phyloP scores from a whole-genome alignment of 2,888 invertebrate genomes.

The Capitulum mitella region DNA sequence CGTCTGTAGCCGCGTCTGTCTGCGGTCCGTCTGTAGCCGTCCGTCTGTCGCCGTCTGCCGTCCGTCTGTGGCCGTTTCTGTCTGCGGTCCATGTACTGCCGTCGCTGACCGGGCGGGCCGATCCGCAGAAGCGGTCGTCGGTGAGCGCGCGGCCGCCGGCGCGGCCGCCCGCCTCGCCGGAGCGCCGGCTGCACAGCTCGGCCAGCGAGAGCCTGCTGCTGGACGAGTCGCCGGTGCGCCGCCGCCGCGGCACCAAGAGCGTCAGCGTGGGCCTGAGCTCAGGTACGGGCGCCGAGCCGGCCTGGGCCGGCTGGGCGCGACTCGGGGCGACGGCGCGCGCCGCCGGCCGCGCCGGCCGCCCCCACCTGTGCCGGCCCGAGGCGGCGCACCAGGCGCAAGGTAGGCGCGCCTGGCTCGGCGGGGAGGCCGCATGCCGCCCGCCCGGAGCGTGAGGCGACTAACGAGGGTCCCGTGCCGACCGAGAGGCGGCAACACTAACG shows the following conservation, averaged over 20 bases:
- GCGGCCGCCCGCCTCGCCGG: neutral
- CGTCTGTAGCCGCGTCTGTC: too few species aligned
- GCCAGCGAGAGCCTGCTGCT: neutral
- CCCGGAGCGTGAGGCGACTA: too few species aligned
- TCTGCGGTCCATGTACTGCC: too few species aligned
- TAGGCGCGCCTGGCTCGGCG: neutral
- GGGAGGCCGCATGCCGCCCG: neutral
- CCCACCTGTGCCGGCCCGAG: neutral
- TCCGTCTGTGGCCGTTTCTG: too few species aligned
- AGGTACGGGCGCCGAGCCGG: neutral
- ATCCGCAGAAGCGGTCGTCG: neutral
- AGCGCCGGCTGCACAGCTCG: neutral
- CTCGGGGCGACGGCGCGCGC: neutral
- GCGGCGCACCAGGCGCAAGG: neutral
- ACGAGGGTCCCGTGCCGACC: too few species aligned
- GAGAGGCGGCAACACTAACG: too few species aligned
- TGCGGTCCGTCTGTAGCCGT: too few species aligned
- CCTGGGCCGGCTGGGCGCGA: conserved; percentile 3
- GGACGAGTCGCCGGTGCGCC: neutral
- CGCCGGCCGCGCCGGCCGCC: neutral
- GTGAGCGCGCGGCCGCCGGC: neutral
- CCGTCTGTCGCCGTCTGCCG: too few species aligned
- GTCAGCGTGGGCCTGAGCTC: neutral
- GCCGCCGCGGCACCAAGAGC: neutral
- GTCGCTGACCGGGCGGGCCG: too few species aligned